These are phyloP conservation scores for Anthonomus grandis DNA, from an alignment of 1,140 invertebrate genomes.

Conservation along the genomic window DNA sequence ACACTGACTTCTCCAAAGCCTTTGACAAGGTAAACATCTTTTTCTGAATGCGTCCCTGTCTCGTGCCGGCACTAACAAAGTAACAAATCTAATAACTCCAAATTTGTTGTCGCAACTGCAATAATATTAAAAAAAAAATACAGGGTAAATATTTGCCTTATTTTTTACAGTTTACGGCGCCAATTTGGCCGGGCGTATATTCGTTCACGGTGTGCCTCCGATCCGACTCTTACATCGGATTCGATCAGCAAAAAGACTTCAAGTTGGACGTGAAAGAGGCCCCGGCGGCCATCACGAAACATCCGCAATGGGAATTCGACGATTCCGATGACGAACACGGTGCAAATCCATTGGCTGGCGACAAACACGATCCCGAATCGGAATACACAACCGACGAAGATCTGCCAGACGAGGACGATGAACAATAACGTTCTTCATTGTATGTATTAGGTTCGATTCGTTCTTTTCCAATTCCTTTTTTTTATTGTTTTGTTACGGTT, in stretches of 20 bases:
- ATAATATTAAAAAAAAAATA: too few species aligned
- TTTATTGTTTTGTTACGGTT: not conserved
- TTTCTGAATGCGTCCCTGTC: too few species aligned
- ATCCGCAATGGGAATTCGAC: constrained; percentile 95
- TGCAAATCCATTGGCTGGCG: constrained; percentile 69
- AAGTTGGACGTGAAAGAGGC: constrained; percentile 97
- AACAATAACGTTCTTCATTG: constrained; percentile 12
- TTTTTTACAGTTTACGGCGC: constrained; percentile 95
- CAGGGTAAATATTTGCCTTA: too few species aligned
- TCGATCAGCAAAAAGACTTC: constrained; percentile 87
- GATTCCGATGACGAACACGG: constrained; percentile 91
- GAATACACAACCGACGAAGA: constrained; percentile 72
- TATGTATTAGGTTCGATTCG: not conserved
- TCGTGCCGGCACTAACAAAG: too few species aligned
- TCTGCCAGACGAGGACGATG: constrained; percentile 48
- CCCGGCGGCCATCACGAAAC: constrained; percentile 81
- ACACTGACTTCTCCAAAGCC: too few species aligned
- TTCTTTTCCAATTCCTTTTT: constrained; percentile 1
- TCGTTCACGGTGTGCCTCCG: constrained; percentile 91
- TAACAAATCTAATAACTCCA: too few species aligned
- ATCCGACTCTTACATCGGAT: constrained; percentile 89
- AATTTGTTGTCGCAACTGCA: too few species aligned
- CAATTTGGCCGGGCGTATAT: constrained; percentile 87
- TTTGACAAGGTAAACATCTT: too few species aligned
- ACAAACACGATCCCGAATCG: constrained; percentile 63